Evolutionary conservation across 2,888 invertebrate species (phyloP).

Genomic region (Peribatodes rhomboidaria): DNA sequence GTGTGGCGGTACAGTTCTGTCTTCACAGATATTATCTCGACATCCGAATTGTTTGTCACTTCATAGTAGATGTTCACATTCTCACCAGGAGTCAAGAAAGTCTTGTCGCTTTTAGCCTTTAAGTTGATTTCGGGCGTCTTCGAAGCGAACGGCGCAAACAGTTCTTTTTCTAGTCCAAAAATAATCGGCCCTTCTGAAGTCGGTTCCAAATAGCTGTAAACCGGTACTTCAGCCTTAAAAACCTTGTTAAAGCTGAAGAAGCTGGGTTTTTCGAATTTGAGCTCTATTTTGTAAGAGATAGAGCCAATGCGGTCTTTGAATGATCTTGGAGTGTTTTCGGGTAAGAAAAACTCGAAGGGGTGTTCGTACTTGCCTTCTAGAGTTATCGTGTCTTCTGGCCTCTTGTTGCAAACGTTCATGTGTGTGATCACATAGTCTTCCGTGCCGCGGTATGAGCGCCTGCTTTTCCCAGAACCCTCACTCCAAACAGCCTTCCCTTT

Average conservation of each 20-base stretch:
- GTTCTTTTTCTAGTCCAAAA: conserved; percentile 39
- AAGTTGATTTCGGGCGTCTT: conserved; percentile 29
- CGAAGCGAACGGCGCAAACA: conserved; percentile 31
- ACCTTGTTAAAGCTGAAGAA: conserved; percentile 37
- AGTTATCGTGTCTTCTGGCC: conserved; percentile 9
- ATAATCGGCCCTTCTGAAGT: conserved; percentile 32
- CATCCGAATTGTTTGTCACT: conserved; percentile 36
- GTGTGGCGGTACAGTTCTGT: conserved; percentile 32
- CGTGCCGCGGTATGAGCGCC: conserved; percentile 20
- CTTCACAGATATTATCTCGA: conserved; percentile 23
- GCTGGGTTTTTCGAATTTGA: conserved; percentile 38
- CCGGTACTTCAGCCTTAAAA: conserved; percentile 39
- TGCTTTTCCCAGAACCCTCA: conserved; percentile 1
- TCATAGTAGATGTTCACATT: conserved; percentile 21
- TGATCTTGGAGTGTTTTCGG: conserved; percentile 40
- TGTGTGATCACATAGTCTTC: conserved; percentile 29
- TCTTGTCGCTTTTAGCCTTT: conserved; percentile 33
- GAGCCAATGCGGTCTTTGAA: conserved; percentile 32
- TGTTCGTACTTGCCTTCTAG: conserved; percentile 35
- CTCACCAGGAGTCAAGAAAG: conserved; percentile 37
- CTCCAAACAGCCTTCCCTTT: conserved; percentile 39
- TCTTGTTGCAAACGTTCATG: conserved; percentile 21
- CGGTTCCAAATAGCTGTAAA: conserved; percentile 33
- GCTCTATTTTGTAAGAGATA: conserved; percentile 33
- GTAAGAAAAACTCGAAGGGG: conserved; percentile 42